Percentiles rank a stretch among this genome's conserved stretches.
Evolutionary conservation across 2,113 vertebrate genomes (phyloP).

Genomic region (Pitta sordida): DNA sequence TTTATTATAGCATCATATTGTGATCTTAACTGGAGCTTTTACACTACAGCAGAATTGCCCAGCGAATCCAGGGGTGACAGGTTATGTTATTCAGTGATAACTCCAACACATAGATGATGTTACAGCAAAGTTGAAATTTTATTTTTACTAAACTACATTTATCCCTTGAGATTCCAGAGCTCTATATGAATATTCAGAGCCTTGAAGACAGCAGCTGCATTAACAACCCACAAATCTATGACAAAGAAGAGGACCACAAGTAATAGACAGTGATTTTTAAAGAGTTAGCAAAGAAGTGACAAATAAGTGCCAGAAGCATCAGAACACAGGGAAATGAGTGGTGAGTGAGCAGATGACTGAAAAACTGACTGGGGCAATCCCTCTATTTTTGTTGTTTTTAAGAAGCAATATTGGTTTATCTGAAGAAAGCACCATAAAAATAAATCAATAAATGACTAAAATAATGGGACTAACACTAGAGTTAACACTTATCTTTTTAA

Average conservation of each 20-base stretch:
- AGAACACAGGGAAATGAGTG: background rate
- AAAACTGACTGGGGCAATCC: fast-evolving
- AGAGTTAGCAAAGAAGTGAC: background rate
- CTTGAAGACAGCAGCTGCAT: background rate
- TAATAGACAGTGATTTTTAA: background rate
- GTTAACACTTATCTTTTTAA: background rate
- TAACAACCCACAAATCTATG: background rate
- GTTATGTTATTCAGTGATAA: conserved; percentile 1
- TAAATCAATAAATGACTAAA: background rate
- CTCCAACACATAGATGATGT: background rate
- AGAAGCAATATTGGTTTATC: background rate
- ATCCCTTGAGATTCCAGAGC: background rate
- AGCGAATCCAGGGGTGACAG: background rate
- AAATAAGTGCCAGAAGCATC: background rate
- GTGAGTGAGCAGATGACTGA: background rate
- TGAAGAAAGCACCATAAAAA: background rate
- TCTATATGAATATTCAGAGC: conserved; percentile 14
- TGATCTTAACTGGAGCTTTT: background rate
- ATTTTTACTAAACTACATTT: conserved; percentile 10
- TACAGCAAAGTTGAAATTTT: background rate
- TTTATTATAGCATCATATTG: background rate
- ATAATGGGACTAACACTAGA: background rate
- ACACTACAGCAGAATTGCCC: background rate
- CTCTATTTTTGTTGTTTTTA: background rate
- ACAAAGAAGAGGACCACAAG: background rate